A percentile compares a stretch with the other conserved stretches of the same genome.
These are phyloP conservation scores for Scolopax rusticola DNA, from an alignment of 2,797 vertebrate genomes.

Conservation along the genomic window DNA sequence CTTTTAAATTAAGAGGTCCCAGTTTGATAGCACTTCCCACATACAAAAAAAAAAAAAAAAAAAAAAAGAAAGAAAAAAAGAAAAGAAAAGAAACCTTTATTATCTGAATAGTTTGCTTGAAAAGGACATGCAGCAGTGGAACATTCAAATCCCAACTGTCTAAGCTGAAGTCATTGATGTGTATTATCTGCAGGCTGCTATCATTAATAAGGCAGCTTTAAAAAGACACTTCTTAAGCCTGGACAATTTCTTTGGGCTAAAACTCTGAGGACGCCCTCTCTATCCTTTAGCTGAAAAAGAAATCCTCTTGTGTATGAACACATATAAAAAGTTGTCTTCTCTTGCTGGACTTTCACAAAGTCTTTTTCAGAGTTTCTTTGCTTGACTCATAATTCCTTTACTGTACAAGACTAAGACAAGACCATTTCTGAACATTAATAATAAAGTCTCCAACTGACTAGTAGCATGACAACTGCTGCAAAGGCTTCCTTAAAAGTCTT, in stretches of 20 bases:
- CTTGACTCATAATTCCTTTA: not conserved
- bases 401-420: not conserved
- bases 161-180: constrained; percentile 68
- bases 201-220: constrained; percentile 65
- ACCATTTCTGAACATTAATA: not conserved
- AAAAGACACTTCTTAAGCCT: constrained; percentile 66
- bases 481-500: not conserved
- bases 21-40: constrained; percentile 47
- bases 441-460: constrained; percentile 24
- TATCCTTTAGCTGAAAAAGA: constrained; percentile 19
- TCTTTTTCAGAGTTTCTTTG: constrained; percentile 1
- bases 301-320: not conserved
- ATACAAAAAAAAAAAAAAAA: not conserved
- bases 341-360: not conserved
- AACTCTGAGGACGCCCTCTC: constrained; percentile 35
- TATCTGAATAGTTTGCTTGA: constrained; percentile 63
- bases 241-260: constrained; percentile 40
- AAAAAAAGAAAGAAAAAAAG: rapidly evolving
- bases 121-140: constrained; percentile 28
- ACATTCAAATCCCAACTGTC: constrained; percentile 57
- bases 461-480: not conserved
- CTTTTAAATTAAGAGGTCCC: constrained; percentile 64
- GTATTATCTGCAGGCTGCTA: constrained; percentile 60
- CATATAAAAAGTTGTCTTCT: not conserved
- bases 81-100: not conserved